A percentile compares a stretch with the other conserved stretches of the same genome.
These are phyloP conservation scores for Dendrolimus pini DNA, from an alignment of 2,888 invertebrate species.

Conservation along the genomic window DNA sequence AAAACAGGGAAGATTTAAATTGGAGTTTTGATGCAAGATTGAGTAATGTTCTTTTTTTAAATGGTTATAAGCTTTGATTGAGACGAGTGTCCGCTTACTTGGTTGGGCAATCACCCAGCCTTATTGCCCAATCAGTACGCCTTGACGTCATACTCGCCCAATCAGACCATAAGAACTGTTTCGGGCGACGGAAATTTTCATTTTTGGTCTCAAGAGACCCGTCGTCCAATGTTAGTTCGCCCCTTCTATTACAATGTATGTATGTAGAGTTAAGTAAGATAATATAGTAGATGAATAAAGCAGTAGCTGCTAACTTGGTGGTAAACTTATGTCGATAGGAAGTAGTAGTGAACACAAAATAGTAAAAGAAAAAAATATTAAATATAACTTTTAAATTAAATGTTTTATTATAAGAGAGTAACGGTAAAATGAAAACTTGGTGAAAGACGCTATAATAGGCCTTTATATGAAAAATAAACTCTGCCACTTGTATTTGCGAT, in stretches of 20 bases:
- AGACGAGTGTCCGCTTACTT: slow-evolving; percentile 74
- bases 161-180: slow-evolving; percentile 54
- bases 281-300: slow-evolving; percentile 48
- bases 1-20: slow-evolving; percentile 67
- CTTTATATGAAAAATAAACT: slow-evolving; percentile 45
- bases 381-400: slow-evolving; percentile 61
- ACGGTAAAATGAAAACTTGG: slow-evolving; percentile 66
- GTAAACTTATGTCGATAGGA: slow-evolving; percentile 75
- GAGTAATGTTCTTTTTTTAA: slow-evolving; percentile 39
- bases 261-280: slow-evolving; percentile 73
- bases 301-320: slow-evolving; percentile 68
- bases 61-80: slow-evolving; percentile 44
- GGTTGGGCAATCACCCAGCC: slow-evolving; percentile 85
- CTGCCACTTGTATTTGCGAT: slow-evolving; percentile 68
- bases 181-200: slow-evolving; percentile 42
- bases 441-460: slow-evolving; percentile 74
- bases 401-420: slow-evolving; percentile 69
- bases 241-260: slow-evolving; percentile 64
- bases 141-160: slow-evolving; percentile 52
- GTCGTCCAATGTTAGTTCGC: slow-evolving; percentile 42
- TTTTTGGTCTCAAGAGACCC: slow-evolving; percentile 35
- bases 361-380: slow-evolving; percentile 53
- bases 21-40: slow-evolving; percentile 67
- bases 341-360: slow-evolving; percentile 60
- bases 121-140: slow-evolving; percentile 82